Conservation (phyloP, 2,113 vertebrate species). For the Sphyrna mokarran region DNA sequence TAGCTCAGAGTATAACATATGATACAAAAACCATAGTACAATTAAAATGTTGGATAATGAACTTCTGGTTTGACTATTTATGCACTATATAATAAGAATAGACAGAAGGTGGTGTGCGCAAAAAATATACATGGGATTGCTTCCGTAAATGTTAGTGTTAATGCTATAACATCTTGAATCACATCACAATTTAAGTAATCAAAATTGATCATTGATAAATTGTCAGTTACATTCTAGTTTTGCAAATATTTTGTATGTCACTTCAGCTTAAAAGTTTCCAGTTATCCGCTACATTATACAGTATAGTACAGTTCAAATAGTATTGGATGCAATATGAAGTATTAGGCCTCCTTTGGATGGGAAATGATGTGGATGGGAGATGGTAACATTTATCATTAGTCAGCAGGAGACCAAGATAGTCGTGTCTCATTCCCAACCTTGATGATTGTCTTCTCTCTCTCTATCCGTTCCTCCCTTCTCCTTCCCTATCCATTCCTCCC, state of each 20-base stretch:
- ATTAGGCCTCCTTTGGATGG: not conserved
- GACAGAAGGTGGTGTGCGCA: not conserved
- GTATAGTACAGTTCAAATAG: not conserved
- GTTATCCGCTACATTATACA: not conserved
- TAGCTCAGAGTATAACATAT: not conserved
- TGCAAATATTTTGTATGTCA: not conserved
- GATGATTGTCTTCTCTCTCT: not conserved
- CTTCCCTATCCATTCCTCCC: not conserved
- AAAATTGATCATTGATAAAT: not conserved
- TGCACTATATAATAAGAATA: not conserved
- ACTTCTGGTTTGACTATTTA: not conserved
- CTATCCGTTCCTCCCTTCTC: not conserved
- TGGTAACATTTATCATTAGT: not conserved
- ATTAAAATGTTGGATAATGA: not conserved
- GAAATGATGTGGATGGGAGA: not conserved
- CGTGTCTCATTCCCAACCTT: not conserved
- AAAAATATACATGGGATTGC: not conserved
- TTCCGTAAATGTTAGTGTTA: not conserved
- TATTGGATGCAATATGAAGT: not conserved
- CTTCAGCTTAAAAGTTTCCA: not conserved
- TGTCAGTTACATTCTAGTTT: not conserved
- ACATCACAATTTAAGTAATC: not conserved
- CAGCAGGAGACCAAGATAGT: not conserved
- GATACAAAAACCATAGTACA: not conserved
- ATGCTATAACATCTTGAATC: not conserved